Evolutionary conservation across 2,113 vertebrate species (phyloP).

Genomic region (human (Homo sapiens)): GRCh38 chrX:115052001-115052500

Average conservation of each 20-base stretch:
- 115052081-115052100: neutral
- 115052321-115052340: neutral
- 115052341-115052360: neutral
- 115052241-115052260: slow-evolving; percentile 16
- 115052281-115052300: neutral
- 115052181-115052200: neutral
- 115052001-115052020: neutral
- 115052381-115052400: neutral
- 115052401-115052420: neutral
- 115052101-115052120: neutral
- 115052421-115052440: neutral
- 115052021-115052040: neutral
- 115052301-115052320: neutral
- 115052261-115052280: neutral
- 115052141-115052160: neutral
- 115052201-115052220: neutral
- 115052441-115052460: slow-evolving; percentile 15
- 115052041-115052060: neutral
- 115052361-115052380: neutral
- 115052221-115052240: neutral
- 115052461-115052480: neutral
- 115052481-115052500: neutral
- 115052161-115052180: neutral
- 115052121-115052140: neutral
- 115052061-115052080: neutral